These are phyloP conservation scores for Strongylocentrotus purpuratus DNA, from an alignment of 35 echinoderm and acorn worm genomes.

Conservation along the genomic window DNA sequence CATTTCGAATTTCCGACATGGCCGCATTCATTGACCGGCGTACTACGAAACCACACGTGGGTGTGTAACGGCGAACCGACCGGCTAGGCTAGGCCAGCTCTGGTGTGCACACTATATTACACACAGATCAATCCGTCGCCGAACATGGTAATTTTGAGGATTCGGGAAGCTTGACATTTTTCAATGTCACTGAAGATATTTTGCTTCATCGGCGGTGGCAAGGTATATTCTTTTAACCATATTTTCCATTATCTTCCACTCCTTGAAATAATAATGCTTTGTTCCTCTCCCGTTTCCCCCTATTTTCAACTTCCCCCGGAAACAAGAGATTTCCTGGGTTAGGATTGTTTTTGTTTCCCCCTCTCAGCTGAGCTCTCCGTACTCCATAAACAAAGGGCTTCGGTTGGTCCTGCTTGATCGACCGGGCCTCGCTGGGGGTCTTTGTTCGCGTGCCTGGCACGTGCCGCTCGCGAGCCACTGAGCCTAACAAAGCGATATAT, in stretches of 20 bases:
- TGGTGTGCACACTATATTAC: too few relatives aligned
- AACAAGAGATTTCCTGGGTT: constrained; percentile 45
- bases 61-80: neutral
- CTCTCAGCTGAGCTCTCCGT: neutral
- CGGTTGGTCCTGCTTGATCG: neutral
- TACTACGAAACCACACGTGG: neutral
- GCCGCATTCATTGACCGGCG: neutral
- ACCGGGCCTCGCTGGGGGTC: constrained; percentile 42
- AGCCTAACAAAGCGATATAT: constrained; percentile 39
- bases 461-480: constrained; percentile 46
- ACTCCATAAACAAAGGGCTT: neutral
- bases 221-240: neutral
- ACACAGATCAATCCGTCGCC: too few relatives aligned
- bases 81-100: neutral
- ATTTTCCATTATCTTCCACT: neutral
- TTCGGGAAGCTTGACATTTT: too few relatives aligned
- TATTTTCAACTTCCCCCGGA: neutral
- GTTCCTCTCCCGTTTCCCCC: neutral
- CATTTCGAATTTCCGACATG: neutral
- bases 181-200: neutral
- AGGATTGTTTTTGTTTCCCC: neutral
- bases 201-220: neutral
- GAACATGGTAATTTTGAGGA: neutral
- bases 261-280: neutral
- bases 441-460: constrained; percentile 59